A percentile compares a stretch with the other conserved stretches of the same genome.
These are phyloP conservation scores for Drosophila multiciliata DNA, from an alignment of 2,888 invertebrate genomes.

Conservation along the genomic window DNA sequence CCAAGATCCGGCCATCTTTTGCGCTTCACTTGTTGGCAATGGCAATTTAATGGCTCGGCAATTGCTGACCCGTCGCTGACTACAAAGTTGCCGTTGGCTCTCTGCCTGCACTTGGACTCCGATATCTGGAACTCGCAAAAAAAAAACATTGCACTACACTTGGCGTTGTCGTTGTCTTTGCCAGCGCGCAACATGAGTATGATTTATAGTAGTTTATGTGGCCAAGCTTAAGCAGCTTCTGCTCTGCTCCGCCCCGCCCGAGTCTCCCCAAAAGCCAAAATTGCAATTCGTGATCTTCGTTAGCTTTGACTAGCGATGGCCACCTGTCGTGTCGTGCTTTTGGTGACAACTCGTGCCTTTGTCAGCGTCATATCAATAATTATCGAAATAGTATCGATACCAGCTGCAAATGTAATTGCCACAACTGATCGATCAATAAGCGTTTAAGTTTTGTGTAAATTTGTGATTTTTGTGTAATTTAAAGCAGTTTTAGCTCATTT, in stretches of 20 bases:
- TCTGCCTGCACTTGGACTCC: constrained; percentile 25
- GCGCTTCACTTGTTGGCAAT: constrained; percentile 56
- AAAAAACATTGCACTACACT: constrained; percentile 18
- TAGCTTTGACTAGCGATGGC: constrained; percentile 40
- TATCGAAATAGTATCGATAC: neutral
- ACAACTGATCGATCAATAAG: neutral
- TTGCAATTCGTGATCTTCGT: constrained; percentile 65
- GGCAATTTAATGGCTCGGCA: constrained; percentile 74
- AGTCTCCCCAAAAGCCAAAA: constrained; percentile 30
- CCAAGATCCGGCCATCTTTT: constrained; percentile 21
- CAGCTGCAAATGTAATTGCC: neutral
- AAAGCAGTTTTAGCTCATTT: neutral
- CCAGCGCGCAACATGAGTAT: constrained; percentile 78
- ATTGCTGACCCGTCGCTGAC: constrained; percentile 65
- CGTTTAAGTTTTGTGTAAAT: neutral
- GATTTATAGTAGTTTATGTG: constrained; percentile 76
- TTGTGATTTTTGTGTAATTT: neutral
- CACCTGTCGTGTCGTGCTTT: constrained; percentile 19
- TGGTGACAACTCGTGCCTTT: constrained; percentile 17
- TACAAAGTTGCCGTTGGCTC: constrained; percentile 52
- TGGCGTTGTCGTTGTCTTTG: constrained; percentile 59
- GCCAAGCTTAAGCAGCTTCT: constrained; percentile 59
- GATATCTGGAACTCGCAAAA: constrained; percentile 42
- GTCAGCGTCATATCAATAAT: neutral
- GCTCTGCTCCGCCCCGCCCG: constrained; percentile 20